Percentiles rank a stretch among this genome's conserved stretches.
phyloP scores from a whole-genome alignment of 2,888 invertebrate species.

The Argyresthia albistria region DNA sequence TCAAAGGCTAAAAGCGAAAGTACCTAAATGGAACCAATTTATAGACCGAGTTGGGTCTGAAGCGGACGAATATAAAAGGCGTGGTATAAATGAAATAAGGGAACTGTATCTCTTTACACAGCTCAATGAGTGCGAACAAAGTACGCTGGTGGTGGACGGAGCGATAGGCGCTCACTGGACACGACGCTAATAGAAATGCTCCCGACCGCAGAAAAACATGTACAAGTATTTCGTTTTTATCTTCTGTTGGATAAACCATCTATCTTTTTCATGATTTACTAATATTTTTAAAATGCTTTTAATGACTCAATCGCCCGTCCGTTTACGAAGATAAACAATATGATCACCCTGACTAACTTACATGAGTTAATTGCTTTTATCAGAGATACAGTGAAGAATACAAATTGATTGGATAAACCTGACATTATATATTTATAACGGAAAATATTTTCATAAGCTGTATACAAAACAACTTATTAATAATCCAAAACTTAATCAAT shows the following conservation, averaged over 20 bases:
- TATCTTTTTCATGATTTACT: no score
- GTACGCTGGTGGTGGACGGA: slow-evolving; percentile 21
- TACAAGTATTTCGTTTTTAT: neutral
- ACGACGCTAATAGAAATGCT: slow-evolving; percentile 8
- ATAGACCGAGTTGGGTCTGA: slow-evolving; percentile 19
- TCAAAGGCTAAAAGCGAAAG: slow-evolving; percentile 37
- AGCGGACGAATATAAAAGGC: slow-evolving; percentile 15
- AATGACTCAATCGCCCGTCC: no score
- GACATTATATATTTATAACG: no score
- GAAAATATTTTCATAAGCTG: neutral
- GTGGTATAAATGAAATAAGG: slow-evolving; percentile 37
- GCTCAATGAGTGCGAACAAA: slow-evolving; percentile 50
- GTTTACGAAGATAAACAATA: no score
- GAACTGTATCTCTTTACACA: slow-evolving; percentile 52
- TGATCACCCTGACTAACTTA: no score
- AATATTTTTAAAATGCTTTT: no score
- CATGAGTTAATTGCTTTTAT: no score
- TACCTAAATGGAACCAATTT: slow-evolving; percentile 40
- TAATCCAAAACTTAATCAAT: neutral
- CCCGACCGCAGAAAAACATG: neutral
- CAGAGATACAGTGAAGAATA: no score
- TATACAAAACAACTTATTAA: neutral
- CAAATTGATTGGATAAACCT: no score
- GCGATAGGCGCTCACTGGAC: slow-evolving; percentile 9
- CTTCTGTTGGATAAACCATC: no score